Conservation (phyloP, 2,113 vertebrate species). For the Tapirus terrestris region DNA sequence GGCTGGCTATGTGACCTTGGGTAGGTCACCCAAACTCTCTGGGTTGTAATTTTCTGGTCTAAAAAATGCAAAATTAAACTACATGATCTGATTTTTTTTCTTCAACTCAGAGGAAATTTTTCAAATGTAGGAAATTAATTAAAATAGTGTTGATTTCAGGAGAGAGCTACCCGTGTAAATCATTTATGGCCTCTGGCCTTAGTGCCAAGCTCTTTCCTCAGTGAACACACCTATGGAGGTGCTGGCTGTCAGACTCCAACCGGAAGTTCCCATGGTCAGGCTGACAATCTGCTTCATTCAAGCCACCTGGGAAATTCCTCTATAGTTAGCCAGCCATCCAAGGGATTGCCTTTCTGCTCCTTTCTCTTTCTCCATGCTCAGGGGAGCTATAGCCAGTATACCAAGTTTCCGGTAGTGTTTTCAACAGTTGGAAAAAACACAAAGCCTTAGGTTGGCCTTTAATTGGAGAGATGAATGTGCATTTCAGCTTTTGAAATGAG, state of each 20-base stretch:
- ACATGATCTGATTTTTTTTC: background rate
- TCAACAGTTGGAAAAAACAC: background rate
- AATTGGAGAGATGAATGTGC: background rate
- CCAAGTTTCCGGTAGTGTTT: background rate
- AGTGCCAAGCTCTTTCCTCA: background rate
- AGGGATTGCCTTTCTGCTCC: background rate
- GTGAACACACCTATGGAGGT: background rate
- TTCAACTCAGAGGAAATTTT: slow-evolving; percentile 37
- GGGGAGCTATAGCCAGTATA: background rate
- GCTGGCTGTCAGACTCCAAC: background rate
- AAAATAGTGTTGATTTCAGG: background rate
- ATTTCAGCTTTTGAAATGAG: slow-evolving; percentile 40
- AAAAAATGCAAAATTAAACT: background rate
- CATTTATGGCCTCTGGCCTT: background rate
- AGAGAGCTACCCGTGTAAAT: background rate
- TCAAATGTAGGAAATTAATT: slow-evolving; percentile 9
- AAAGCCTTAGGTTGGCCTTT: background rate
- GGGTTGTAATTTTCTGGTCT: background rate
- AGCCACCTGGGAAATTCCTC: background rate
- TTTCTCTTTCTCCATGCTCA: background rate
- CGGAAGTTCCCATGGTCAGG: background rate
- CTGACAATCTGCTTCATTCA: background rate
- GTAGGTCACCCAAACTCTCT: background rate
- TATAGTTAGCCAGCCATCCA: background rate
- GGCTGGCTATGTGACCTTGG: background rate